Evolutionary conservation across 92 coral and sea anemone species (phyloP).

Genomic region (Parazoanthus swiftii): DNA sequence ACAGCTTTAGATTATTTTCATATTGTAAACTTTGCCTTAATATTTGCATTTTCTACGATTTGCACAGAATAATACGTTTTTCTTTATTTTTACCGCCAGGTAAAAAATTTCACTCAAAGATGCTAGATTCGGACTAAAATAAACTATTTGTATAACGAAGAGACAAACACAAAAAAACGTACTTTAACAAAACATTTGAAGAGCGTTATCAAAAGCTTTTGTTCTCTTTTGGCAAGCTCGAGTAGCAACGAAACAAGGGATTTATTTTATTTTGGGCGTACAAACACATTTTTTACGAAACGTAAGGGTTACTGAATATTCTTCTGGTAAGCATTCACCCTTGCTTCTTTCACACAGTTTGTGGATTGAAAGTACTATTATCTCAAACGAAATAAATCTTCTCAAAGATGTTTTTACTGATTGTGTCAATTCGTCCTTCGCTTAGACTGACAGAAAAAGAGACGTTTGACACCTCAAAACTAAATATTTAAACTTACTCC

Average conservation of each 20-base stretch:
- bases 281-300: background rate
- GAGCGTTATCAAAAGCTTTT: background rate
- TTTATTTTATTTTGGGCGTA: background rate
- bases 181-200: slow-evolving; percentile 22
- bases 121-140: background rate
- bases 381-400: slow-evolving; percentile 23
- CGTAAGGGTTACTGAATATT: background rate
- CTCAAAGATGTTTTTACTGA: slow-evolving; percentile 18
- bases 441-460: slow-evolving; percentile 5
- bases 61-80: background rate
- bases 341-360: background rate
- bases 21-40: background rate
- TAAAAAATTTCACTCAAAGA: background rate
- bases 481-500: slow-evolving; percentile 23
- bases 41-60: background rate
- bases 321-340: background rate
- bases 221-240: background rate
- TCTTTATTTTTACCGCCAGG: background rate
- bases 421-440: slow-evolving; percentile 13
- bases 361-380: background rate
- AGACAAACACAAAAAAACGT: background rate
- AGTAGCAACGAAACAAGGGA: background rate
- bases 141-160: background rate
- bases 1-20: background rate
- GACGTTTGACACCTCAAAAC: background rate